Evolutionary conservation across 2,888 invertebrate genomes (phyloP), one percentile per base, ranked within the genome.

Genomic region (Clistopyga incitator): DNA sequence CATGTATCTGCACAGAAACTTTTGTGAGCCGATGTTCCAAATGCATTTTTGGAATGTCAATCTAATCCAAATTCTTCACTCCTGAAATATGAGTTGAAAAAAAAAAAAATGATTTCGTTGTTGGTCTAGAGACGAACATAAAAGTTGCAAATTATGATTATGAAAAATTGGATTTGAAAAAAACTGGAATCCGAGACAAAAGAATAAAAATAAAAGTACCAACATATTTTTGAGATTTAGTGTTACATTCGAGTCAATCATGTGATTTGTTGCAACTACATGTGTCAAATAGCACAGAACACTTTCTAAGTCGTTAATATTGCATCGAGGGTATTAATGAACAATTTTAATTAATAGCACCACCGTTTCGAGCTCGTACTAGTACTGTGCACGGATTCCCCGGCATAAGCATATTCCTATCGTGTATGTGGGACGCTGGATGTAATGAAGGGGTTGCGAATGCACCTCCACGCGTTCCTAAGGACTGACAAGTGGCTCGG

Each of bases 401-500:
- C 70, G 34, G 29, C 70, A 8, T n/a, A 56, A 59, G 61, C 23
- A 45, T 45, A 50, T 54, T 50, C 34, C n/a, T 45, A 50, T 52
- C 78, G 20, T 34, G 50, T 34, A 75, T 50, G 23, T 61, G 75
- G 38, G 61, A 52, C 23, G 56, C 38, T 64, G 47, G 68, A 80
- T 61, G 75, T 75, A 80, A 75, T 75, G 75, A 74, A 80, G 67
- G 74, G 68, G 61, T 50, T 52, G 59, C 68, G 75, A 68, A 75
- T 80, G 61, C 75, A 42, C 61, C 52, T 52, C 61, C 38, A 59
- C 61, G 61, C 50, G 75, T 61, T 52, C 29, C 68, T 42, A 56
- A 78, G 78, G 70, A 78, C 78, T 78, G 78, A 70, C 78, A 78
- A 78, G 78, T 78, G 78, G 59, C 70, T 52, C 61, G 70, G 70